A percentile compares a stretch with the other conserved stretches of the same genome.
Evolutionary conservation across 2,113 vertebrate genomes (phyloP).

Genomic region (Illadopsis cleaveri): DNA sequence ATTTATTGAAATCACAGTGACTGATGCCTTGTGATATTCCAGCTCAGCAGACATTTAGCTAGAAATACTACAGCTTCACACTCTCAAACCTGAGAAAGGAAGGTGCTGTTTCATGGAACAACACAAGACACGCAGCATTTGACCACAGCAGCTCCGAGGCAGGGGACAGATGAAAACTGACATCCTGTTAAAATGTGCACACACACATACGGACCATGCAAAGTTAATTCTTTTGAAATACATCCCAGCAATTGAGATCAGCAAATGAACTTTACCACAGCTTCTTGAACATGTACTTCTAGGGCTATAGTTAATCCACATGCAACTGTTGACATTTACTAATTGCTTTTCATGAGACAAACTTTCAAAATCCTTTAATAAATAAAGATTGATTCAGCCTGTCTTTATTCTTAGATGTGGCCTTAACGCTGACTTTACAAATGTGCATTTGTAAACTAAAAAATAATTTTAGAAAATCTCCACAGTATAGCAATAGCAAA

Average conservation of each 20-base stretch:
- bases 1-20: background rate
- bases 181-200: conserved; percentile 17
- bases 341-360: background rate
- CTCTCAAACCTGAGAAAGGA: background rate
- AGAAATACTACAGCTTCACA: background rate
- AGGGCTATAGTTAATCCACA: background rate
- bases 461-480: background rate
- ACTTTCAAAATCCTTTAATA: background rate
- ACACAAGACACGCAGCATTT: background rate
- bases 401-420: background rate
- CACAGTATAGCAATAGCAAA: background rate
- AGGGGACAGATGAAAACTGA: background rate
- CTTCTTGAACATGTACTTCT: background rate
- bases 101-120: background rate
- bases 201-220: background rate
- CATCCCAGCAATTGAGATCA: background rate
- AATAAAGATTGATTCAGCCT: background rate
- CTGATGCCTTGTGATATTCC: background rate
- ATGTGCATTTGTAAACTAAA: background rate
- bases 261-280: background rate
- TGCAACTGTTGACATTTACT: background rate
- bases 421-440: background rate
- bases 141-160: background rate
- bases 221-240: background rate
- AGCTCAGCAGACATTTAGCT: background rate